A percentile compares a stretch with the other conserved stretches of the same genome.
These are phyloP conservation scores for Lophura nycthemera DNA, from an alignment of 2,113 vertebrate genomes.

Conservation along the genomic window DNA sequence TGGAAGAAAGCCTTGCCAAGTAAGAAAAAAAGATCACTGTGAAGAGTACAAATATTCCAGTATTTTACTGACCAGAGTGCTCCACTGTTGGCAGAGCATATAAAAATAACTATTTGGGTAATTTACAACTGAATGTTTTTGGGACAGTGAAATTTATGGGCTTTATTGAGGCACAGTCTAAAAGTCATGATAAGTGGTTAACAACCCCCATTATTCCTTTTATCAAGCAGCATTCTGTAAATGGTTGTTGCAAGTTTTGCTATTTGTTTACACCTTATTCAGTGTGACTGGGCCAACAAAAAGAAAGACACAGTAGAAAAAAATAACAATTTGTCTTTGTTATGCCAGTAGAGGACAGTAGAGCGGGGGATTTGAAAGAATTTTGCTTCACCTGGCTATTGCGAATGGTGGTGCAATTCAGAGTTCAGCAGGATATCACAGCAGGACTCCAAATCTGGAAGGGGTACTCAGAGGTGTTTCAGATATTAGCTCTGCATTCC, in stretches of 20 bases:
- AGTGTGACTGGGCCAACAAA: neutral
- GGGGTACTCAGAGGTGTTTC: neutral
- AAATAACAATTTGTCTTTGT: neutral
- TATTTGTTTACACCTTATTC: neutral
- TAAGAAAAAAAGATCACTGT: neutral
- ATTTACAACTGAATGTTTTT: conserved; percentile 14
- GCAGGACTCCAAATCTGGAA: neutral
- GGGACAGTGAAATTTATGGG: neutral
- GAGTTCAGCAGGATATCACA: neutral
- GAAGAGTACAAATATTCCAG: conserved; percentile 3
- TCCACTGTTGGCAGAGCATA: neutral
- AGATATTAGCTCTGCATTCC: neutral
- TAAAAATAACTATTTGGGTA: neutral
- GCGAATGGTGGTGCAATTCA: neutral
- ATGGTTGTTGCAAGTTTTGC: neutral
- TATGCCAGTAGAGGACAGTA: neutral
- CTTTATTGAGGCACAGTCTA: neutral
- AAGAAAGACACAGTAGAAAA: neutral
- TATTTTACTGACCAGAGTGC: conserved; percentile 13
- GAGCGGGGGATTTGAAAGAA: neutral
- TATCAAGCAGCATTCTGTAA: neutral
- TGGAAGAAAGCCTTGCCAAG: neutral
- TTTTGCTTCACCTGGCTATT: neutral
- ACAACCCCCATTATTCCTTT: neutral
- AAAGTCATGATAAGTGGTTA: neutral